Evolutionary conservation across 2,888 invertebrate genomes (phyloP).

Genomic region (Sinotaia quadrata): DNA sequence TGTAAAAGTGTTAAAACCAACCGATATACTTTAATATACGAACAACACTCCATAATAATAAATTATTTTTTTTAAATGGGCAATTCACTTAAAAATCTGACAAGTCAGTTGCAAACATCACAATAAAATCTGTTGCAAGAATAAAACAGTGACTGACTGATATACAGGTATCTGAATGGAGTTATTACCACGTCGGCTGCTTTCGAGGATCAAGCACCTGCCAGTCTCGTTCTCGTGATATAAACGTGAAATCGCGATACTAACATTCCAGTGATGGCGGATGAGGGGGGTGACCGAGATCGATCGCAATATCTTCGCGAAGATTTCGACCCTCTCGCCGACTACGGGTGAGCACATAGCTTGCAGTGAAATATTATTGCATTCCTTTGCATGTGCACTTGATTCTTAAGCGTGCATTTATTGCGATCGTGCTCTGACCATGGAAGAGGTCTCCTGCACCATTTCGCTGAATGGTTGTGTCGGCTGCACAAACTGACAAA

Average conservation of each 20-base stretch:
- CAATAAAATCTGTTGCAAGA: too few relatives aligned
- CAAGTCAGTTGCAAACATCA: neutral
- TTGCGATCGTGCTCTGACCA: neutral
- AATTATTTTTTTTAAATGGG: too few relatives aligned
- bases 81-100: neutral
- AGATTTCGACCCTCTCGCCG: constrained; percentile 57
- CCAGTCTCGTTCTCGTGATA: constrained; percentile 19
- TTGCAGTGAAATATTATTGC: neutral
- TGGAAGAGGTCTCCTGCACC: neutral
- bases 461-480: neutral
- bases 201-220: too few relatives aligned
- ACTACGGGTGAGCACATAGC: constrained; percentile 47
- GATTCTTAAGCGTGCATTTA: neutral
- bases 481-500: neutral
- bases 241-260: constrained; percentile 31
- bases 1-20: too few relatives aligned
- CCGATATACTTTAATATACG: too few relatives aligned
- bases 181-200: too few relatives aligned
- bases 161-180: too few relatives aligned
- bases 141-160: too few relatives aligned
- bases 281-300: constrained; percentile 40
- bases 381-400: constrained; percentile 1
- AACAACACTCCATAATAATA: too few relatives aligned
- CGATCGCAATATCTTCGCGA: constrained; percentile 50
- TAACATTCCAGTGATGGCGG: constrained; percentile 53